These are phyloP conservation scores for Diacarnus erythraeanus DNA, from an alignment of 37 sponge, comb jelly and placozoan genomes.

Conservation along the genomic window DNA sequence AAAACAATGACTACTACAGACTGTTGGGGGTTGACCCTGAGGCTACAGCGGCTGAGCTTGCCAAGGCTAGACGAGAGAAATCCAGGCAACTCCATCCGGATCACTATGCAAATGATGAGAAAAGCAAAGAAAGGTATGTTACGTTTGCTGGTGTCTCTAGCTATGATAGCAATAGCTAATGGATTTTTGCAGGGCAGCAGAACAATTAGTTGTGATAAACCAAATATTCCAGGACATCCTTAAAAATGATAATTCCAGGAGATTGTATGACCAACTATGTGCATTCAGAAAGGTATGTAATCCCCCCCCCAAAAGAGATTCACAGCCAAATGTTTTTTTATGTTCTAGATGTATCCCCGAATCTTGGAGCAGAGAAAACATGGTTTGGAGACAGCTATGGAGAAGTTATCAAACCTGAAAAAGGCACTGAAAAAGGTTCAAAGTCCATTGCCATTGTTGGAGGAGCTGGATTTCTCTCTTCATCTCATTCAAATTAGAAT, in stretches of 20 bases:
- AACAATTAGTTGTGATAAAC: constrained; percentile 69
- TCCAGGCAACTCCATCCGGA: constrained; percentile 83
- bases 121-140: constrained; percentile 36
- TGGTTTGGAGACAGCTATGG: constrained; percentile 38
- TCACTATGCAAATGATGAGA: constrained; percentile 60
- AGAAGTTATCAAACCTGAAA: constrained; percentile 29
- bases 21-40: constrained; percentile 62
- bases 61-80: constrained; percentile 64
- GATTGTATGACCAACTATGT: constrained; percentile 73
- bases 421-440: constrained; percentile 42
- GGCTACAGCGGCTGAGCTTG: constrained; percentile 61
- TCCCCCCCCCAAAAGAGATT: neutral
- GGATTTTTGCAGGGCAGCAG: constrained; percentile 62
- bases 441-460: constrained; percentile 37
- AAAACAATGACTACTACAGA: constrained; percentile 78
- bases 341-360: constrained; percentile 39
- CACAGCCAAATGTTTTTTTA: neutral
- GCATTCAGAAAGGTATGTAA: constrained; percentile 70
- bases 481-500: constrained; percentile 37
- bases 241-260: constrained; percentile 45
- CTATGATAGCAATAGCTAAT: neutral
- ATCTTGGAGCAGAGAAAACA: constrained; percentile 15
- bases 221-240: constrained; percentile 84
- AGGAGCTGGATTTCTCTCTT: constrained; percentile 49
- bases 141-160: neutral